Percentiles rank a stretch among this genome's conserved stretches.
phyloP scores from a whole-genome alignment of 1,140 invertebrate genomes.

The Stenopsyche tienmushanensis region DNA sequence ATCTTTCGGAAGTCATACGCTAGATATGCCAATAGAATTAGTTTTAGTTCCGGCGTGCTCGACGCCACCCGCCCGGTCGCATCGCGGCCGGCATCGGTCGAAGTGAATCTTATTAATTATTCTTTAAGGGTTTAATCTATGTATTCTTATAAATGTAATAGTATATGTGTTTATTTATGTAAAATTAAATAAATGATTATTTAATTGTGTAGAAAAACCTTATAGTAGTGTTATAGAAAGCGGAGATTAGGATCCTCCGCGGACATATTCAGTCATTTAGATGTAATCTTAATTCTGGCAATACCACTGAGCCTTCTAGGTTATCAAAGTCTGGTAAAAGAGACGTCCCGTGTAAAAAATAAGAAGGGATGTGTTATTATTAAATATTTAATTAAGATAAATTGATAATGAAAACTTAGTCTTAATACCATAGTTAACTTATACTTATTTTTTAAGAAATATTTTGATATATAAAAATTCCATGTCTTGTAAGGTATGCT shows the following conservation, averaged over 20 bases:
- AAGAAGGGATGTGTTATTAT: constrained; percentile 5
- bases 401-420: too few relatives aligned
- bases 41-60: background rate
- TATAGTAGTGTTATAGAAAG: too few relatives aligned
- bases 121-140: background rate
- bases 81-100: too few relatives aligned
- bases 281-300: constrained; percentile 30
- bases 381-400: constrained; percentile 1
- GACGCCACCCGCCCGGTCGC: background rate
- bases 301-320: constrained; percentile 41
- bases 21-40: constrained; percentile 38
- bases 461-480: too few relatives aligned
- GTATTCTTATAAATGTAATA: background rate
- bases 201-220: too few relatives aligned
- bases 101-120: too few relatives aligned
- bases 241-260: too few relatives aligned
- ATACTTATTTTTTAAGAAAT: too few relatives aligned
- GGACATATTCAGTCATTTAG: too few relatives aligned
- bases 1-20: constrained; percentile 33
- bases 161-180: background rate
- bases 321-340: constrained; percentile 21
- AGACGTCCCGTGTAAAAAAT: constrained; percentile 17
- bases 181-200: too few relatives aligned
- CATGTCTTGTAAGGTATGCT: too few relatives aligned
- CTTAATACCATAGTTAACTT: too few relatives aligned